These are phyloP conservation scores for Tachina fera DNA, from an alignment of 2,888 invertebrate genomes.

Conservation along the genomic window DNA sequence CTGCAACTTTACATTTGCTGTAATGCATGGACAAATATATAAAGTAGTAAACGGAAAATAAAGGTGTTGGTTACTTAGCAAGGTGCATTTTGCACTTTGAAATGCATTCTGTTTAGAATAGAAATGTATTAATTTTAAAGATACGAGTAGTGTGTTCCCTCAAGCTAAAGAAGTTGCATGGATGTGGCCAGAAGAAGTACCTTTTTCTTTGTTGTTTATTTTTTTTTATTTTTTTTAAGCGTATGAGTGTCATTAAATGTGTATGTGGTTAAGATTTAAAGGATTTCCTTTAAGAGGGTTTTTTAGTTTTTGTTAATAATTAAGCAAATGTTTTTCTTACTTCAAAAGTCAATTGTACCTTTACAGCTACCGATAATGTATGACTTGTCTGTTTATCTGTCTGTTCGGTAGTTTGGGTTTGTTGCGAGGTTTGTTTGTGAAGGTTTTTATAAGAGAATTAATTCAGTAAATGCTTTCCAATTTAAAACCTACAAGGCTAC, in stretches of 20 bases:
- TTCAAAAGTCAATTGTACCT: constrained; percentile 52
- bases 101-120: constrained; percentile 20
- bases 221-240: neutral
- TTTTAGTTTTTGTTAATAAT: constrained; percentile 19
- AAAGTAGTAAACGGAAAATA: constrained; percentile 11
- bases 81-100: constrained; percentile 54
- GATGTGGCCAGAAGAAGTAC: constrained; percentile 1
- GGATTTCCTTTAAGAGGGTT: constrained; percentile 57
- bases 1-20: constrained; percentile 26
- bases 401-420: neutral
- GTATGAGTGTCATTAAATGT: constrained; percentile 36
- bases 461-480: neutral
- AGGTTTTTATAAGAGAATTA: neutral
- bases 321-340: constrained; percentile 18
- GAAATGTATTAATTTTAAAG: constrained; percentile 15
- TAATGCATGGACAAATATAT: constrained; percentile 22
- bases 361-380: constrained; percentile 50
- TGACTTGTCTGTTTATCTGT: neutral
- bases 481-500: too few species aligned
- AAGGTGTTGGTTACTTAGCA: constrained; percentile 65
- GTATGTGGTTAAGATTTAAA: constrained; percentile 55
- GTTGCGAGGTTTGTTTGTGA: constrained; percentile 12
- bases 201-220: neutral
- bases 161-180: neutral
- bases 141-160: neutral